A percentile compares a stretch with the other conserved stretches of the same genome.
Conservation (phyloP, 2,888 invertebrate species). For the Ariolimax columbianus region DNA sequence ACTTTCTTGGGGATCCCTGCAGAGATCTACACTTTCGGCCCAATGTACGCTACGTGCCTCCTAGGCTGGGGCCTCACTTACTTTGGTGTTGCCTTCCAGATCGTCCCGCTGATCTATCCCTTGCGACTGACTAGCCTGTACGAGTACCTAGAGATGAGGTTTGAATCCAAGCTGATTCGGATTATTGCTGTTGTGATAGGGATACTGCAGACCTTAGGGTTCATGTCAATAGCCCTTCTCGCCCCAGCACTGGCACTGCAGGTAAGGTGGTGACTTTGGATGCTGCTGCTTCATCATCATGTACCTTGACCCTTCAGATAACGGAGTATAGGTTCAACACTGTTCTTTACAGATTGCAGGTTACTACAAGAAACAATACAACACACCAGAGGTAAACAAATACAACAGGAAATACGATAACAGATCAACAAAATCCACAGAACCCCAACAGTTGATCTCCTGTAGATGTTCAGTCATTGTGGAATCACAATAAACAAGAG, state of each 20-base stretch:
- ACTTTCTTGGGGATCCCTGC: conserved; percentile 63
- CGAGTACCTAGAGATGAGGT: conserved; percentile 63
- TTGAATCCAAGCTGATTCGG: conserved; percentile 60
- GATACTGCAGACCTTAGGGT: conserved; percentile 62
- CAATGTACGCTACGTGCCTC: conserved; percentile 56
- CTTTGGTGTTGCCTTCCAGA: conserved; percentile 52
- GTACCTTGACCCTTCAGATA: too few relatives aligned
- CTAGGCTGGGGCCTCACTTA: conserved; percentile 54
- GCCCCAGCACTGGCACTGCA: conserved; percentile 61
- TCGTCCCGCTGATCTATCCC: conserved; percentile 61
- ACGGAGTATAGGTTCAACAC: too few relatives aligned
- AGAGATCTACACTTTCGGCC: conserved; percentile 60
- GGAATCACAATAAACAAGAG: too few relatives aligned
- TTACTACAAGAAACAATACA: too few relatives aligned
- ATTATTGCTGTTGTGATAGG: conserved; percentile 59
- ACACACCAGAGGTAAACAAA: too few relatives aligned
- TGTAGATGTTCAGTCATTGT: too few relatives aligned
- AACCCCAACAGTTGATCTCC: too few relatives aligned
- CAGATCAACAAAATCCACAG: too few relatives aligned
- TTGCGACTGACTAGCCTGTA: conserved; percentile 63
- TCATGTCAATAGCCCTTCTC: conserved; percentile 60
- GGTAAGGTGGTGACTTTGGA: conserved; percentile 49
- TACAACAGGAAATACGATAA: too few relatives aligned
- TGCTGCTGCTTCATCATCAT: too few relatives aligned
- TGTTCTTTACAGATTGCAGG: too few relatives aligned